Conservation (phyloP, 2,888 invertebrate species). For the Cerastoderma edule region DNA sequence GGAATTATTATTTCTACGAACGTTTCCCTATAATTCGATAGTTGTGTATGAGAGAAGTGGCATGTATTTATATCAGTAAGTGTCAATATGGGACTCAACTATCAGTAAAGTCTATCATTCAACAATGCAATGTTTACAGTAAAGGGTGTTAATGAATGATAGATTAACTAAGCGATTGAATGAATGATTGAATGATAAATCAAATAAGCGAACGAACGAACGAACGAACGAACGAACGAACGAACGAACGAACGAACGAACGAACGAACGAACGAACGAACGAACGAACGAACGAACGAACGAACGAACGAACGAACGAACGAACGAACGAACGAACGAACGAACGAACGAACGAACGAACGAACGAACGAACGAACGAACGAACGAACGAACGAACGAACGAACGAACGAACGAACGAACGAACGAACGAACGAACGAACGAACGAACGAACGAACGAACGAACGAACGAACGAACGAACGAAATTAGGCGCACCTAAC, state of each 20-base stretch:
- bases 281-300: neutral
- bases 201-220: slow-evolving; percentile 2
- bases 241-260: neutral
- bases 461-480: no score
- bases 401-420: no score
- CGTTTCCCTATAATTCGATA: no score
- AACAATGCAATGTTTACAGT: no score
- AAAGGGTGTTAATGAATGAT: slow-evolving; percentile 1
- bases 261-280: neutral
- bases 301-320: neutral
- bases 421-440: no score
- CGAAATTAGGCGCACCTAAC: no score
- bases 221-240: neutral
- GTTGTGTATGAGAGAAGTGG: no score
- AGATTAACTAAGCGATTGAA: neutral
- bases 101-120: no score
- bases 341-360: slow-evolving; percentile 10
- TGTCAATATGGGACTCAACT: no score
- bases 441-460: no score
- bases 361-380: neutral
- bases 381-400: neutral
- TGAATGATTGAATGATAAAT: slow-evolving; percentile 3
- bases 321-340: neutral
- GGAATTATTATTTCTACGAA: no score
- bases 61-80: no score